Conservation (phyloP, 92 coral and sea anemone species). For the Parazoanthus darwini region DNA sequence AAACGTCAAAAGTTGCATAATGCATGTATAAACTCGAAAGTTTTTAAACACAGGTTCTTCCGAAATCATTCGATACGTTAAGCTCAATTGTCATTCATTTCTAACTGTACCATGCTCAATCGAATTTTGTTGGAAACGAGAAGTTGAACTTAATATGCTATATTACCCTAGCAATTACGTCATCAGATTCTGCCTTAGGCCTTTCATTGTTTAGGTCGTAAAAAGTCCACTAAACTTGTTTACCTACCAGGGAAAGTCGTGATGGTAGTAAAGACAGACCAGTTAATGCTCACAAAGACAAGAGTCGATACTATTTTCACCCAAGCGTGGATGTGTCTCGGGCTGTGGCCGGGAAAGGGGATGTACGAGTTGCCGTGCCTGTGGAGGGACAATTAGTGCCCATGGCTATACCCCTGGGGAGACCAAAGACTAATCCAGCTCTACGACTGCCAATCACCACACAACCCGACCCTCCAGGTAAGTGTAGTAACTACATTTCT, state of each 20-base stretch:
- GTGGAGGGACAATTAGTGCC: slow-evolving; percentile 89
- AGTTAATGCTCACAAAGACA: slow-evolving; percentile 29
- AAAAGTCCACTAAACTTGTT: not conserved
- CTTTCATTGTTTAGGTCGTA: not conserved
- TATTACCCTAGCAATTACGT: too few relatives aligned
- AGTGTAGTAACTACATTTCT: not conserved
- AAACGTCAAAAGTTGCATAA: too few relatives aligned
- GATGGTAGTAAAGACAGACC: not conserved
- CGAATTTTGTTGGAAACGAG: too few relatives aligned
- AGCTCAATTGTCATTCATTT: too few relatives aligned
- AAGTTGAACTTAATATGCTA: too few relatives aligned
- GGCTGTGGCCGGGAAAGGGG: slow-evolving; percentile 57
- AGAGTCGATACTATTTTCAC: slow-evolving; percentile 80
- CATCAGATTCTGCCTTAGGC: not conserved
- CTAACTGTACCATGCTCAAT: too few relatives aligned
- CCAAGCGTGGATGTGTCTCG: slow-evolving; percentile 67
- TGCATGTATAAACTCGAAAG: too few relatives aligned
- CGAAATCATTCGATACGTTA: too few relatives aligned
- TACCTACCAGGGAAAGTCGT: not conserved
- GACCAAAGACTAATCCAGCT: slow-evolving; percentile 86
- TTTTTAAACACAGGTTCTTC: too few relatives aligned
- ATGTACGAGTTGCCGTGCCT: slow-evolving; percentile 61
- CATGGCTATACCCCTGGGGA: slow-evolving; percentile 97
- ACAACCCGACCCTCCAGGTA: slow-evolving; percentile 7
- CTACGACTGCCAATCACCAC: slow-evolving; percentile 79